phyloP scores from a whole-genome alignment of 2,113 vertebrate species.

The Eonycteris spelaea region DNA sequence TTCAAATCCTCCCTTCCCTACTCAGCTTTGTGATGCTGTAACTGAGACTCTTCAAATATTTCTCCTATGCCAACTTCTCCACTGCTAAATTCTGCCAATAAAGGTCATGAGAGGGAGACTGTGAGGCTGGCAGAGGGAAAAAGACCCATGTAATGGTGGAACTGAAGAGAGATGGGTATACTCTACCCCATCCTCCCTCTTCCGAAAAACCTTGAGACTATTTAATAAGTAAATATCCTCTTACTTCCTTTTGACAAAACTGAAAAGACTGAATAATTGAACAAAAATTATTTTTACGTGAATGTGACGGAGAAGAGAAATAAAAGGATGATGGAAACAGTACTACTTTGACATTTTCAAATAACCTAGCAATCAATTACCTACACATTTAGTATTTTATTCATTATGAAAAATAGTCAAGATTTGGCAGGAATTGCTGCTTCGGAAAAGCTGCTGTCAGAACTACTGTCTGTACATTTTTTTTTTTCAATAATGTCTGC shows the following conservation, averaged over 20 bases:
- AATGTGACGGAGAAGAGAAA: not conserved
- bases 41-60: not conserved
- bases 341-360: not conserved
- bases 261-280: not conserved
- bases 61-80: not conserved
- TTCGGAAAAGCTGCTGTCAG: not conserved
- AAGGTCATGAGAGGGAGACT: not conserved
- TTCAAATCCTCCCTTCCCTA: not conserved
- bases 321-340: not conserved
- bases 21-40: not conserved
- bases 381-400: not conserved
- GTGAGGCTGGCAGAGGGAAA: not conserved
- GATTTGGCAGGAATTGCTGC: not conserved
- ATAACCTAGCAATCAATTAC: not conserved
- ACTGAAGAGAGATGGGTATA: not conserved
- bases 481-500: not conserved
- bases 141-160: not conserved
- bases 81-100: not conserved
- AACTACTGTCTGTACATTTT: not conserved
- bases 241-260: constrained; percentile 15
- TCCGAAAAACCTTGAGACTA: not conserved
- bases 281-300: not conserved
- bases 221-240: not conserved
- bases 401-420: not conserved
- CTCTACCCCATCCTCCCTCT: not conserved